Base-by-base conservation (phyloP, 2,888 invertebrate genomes). In the Hipparchia sbordonii region DNA sequence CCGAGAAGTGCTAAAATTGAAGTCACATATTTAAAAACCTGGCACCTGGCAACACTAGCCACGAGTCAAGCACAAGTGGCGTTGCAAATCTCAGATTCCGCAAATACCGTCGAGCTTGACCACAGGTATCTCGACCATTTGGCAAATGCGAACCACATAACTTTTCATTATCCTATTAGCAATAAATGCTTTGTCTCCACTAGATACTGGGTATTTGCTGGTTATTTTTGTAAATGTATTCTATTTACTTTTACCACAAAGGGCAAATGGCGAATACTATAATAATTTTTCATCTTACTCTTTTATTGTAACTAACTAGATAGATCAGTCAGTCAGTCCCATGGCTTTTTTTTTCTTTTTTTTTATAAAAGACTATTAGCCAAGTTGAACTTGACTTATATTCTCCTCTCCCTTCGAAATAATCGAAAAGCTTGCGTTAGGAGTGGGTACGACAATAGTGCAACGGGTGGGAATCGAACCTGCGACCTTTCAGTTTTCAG, bases 1-100 rank as follows among this genome's bases (percentile, higher is more conserved):
- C 23, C 2, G 3, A 8, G 13, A 8, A 6, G 57, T 63, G 10
- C 48, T 23, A 63, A 45, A 63, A 48, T 48, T 63, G 1, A 23
- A 2, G 23, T 23, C 23, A 23, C 1, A 48, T 8, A 63, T 13
- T 9, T 8, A 9, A 63, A 63, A 9, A 4, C 48, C 13, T 10
- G 33, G 7, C 52, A 52, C 12, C 52, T 65, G 65, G 65, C 33
- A 65, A 65, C 52, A 65, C 33, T 33, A 52, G 51, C 51, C 62
- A 79, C 79, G 73, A 72, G 78, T 76, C 76, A 79, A 82, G 80
- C 80, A 80, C 79, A 63, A 70, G 63, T 72, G 61, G 63, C 59
- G 56, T 66, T 69, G 68, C 73, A 61, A 73, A 51, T 39, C 59
- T 60, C 56, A 61, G 71, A 73, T 75, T 75, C 75, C 61, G 69